Evolutionary conservation across 1,140 invertebrate species (phyloP).

Genomic region (Bacillus rossius): DNA sequence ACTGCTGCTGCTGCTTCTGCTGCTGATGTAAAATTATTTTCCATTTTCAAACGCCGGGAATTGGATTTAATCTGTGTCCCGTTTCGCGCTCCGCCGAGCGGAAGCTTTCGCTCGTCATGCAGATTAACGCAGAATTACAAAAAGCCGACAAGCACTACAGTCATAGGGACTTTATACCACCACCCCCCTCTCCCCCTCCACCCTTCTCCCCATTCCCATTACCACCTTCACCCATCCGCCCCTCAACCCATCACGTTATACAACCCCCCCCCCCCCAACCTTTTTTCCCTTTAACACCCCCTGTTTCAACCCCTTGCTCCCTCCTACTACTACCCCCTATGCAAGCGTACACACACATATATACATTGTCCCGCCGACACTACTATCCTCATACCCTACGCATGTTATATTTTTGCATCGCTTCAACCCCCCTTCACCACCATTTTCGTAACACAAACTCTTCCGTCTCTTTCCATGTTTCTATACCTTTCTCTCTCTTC

Average conservation of each 20-base stretch:
- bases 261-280: background rate
- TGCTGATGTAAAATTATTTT: slow-evolving; percentile 17
- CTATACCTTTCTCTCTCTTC: too few species aligned
- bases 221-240: background rate
- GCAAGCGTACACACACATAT: too few species aligned
- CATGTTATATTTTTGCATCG: too few species aligned
- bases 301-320: too few species aligned
- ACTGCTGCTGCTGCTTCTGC: slow-evolving; percentile 7
- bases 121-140: slow-evolving; percentile 17
- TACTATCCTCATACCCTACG: too few species aligned
- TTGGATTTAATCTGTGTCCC: slow-evolving; percentile 17
- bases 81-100: slow-evolving; percentile 11
- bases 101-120: slow-evolving; percentile 13
- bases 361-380: too few species aligned
- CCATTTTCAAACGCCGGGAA: slow-evolving; percentile 16
- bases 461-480: too few species aligned
- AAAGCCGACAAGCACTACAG: slow-evolving; percentile 13
- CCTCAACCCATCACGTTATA: background rate
- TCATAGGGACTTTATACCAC: background rate
- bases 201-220: background rate
- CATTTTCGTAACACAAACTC: too few species aligned
- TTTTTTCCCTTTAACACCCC: background rate
- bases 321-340: too few species aligned
- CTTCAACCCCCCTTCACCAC: too few species aligned
- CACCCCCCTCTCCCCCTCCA: background rate